phyloP scores from a whole-genome alignment of 2,797 vertebrate species.

The Sciurus carolinensis region DNA sequence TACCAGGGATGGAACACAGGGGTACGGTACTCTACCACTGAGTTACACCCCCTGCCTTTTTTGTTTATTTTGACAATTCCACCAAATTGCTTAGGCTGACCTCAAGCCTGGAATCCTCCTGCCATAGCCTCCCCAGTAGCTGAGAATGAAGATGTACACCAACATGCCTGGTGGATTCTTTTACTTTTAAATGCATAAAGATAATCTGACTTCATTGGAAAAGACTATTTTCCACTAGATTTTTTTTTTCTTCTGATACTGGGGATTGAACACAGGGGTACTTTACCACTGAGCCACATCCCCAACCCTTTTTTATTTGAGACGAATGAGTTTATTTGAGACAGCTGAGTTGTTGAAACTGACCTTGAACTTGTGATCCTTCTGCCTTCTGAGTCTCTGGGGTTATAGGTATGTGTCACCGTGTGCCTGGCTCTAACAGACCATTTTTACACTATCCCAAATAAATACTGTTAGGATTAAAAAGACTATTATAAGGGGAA shows the following conservation, averaged over 20 bases:
- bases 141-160: not conserved
- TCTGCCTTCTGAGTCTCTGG: not conserved
- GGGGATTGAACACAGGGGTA: not conserved
- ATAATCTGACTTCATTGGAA: slow-evolving; percentile 31
- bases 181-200: slow-evolving; percentile 5
- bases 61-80: not conserved
- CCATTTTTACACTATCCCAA: slow-evolving; percentile 21
- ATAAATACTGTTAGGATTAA: slow-evolving; percentile 1
- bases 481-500: not conserved
- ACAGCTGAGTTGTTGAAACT: not conserved
- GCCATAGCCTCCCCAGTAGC: not conserved
- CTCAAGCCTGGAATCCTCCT: no score
- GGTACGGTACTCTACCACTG: not conserved
- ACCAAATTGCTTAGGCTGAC: no score
- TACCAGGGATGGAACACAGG: not conserved
- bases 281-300: not conserved
- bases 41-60: not conserved
- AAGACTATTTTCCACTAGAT: not conserved
- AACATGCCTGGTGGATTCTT: not conserved
- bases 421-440: not conserved
- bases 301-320: not conserved
- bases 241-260: not conserved
- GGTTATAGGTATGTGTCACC: not conserved
- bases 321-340: not conserved
- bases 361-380: not conserved